Conservation (phyloP, 2,888 invertebrate genomes). For the Thereva nobilitata region DNA sequence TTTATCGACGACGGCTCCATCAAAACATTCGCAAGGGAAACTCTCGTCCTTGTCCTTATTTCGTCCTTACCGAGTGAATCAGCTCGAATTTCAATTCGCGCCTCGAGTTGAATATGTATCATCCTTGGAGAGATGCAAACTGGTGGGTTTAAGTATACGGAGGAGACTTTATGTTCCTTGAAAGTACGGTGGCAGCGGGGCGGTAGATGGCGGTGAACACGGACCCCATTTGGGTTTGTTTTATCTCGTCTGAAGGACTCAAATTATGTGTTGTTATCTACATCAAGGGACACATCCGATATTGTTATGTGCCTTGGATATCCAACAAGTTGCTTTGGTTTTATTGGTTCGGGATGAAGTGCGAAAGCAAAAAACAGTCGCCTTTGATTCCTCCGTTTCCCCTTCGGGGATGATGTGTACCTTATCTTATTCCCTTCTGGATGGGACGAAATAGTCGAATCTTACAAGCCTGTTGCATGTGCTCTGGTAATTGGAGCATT, state of each 20-base stretch:
- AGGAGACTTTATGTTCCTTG: conserved; percentile 1
- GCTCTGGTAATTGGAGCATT: too few relatives aligned
- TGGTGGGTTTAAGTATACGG: background rate
- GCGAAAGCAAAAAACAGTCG: too few relatives aligned
- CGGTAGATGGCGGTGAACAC: conserved; percentile 5
- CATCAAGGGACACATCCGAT: conserved; percentile 31
- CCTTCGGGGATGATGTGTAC: too few relatives aligned
- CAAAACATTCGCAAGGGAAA: conserved; percentile 15
- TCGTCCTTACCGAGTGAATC: conserved; percentile 5
- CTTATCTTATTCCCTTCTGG: too few relatives aligned
- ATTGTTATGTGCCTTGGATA: conserved; percentile 23
- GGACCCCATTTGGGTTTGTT: conserved; percentile 24
- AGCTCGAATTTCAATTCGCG: conserved; percentile 31
- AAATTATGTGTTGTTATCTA: conserved; percentile 32
- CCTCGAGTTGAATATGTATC: conserved; percentile 5
- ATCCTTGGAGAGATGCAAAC: conserved; percentile 12
- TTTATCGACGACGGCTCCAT: conserved; percentile 29
- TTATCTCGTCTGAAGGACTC: conserved; percentile 32
- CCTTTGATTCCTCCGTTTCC: too few relatives aligned
- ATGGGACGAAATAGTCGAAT: too few relatives aligned
- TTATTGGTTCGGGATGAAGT: too few relatives aligned
- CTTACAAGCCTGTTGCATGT: too few relatives aligned
- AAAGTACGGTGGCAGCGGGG: background rate
- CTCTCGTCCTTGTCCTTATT: conserved; percentile 23
- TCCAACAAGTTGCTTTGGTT: conserved; percentile 29